Evolutionary conservation across 2,113 vertebrate genomes (phyloP).

Genomic region (Neogale vison): DNA sequence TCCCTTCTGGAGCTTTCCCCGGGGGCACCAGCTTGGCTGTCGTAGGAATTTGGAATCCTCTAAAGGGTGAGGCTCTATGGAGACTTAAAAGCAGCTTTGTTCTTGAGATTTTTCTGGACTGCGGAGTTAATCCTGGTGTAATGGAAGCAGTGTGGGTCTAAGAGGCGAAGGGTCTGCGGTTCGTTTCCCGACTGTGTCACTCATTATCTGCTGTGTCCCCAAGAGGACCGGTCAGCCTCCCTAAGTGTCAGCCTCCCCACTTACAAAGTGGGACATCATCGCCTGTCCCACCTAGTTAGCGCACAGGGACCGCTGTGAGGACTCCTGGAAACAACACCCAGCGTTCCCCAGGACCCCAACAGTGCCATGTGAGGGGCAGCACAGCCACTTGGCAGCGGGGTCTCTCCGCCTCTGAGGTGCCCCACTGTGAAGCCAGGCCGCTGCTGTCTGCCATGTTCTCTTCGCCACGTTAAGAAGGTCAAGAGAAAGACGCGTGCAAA

Average conservation of each 20-base stretch:
- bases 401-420: background rate
- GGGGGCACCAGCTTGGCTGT: slow-evolving; percentile 15
- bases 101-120: slow-evolving; percentile 58
- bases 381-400: too few species aligned
- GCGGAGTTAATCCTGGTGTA: slow-evolving; percentile 50
- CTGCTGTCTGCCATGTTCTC: background rate
- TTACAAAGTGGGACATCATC: background rate
- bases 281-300: background rate
- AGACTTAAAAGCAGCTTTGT: slow-evolving; percentile 62
- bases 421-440: background rate
- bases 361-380: background rate
- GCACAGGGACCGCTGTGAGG: background rate
- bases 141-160: slow-evolving; percentile 53
- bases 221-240: background rate
- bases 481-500: background rate
- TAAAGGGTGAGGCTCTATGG: slow-evolving; percentile 31
- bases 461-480: background rate
- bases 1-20: background rate
- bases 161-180: background rate
- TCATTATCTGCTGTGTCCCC: background rate
- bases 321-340: background rate
- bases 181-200: background rate
- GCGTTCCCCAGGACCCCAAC: background rate
- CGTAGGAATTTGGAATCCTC: slow-evolving; percentile 44
- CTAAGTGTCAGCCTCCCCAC: background rate